Conservation (phyloP, 2,888 invertebrate genomes). For the Parascotia fuliginaria region DNA sequence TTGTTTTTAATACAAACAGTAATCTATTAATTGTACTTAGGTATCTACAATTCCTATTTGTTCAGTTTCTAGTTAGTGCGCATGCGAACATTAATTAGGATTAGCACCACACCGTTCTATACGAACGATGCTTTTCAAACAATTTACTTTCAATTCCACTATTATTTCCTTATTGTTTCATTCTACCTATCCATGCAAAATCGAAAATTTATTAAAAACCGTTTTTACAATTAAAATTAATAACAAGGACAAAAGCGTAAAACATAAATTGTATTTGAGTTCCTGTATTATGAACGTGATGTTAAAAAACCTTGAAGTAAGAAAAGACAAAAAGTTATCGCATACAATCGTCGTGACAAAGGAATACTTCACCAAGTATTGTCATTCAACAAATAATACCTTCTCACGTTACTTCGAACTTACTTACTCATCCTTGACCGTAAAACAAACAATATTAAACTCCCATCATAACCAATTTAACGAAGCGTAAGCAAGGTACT, state of each 20-base stretch:
- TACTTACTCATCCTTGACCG: constrained; percentile 70
- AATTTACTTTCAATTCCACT: constrained; percentile 18
- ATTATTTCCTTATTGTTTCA: constrained; percentile 31
- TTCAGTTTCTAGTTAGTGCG: constrained; percentile 20
- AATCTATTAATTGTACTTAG: too few species aligned
- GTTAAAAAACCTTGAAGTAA: constrained; percentile 32
- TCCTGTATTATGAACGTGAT: background rate
- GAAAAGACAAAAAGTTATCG: constrained; percentile 33
- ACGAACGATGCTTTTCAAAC: constrained; percentile 22
- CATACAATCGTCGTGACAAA: constrained; percentile 45
- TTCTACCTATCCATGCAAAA: constrained; percentile 16
- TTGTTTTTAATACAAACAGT: too few species aligned
- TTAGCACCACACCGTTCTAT: too few species aligned
- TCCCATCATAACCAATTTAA: too few species aligned
- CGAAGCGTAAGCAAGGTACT: too few species aligned
- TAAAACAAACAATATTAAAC: constrained; percentile 59
- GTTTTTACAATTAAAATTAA: constrained; percentile 4
- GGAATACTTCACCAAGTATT: constrained; percentile 47
- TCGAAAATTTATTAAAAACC: constrained; percentile 15
- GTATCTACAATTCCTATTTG: constrained; percentile 20
- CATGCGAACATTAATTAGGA: too few species aligned
- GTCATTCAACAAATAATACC: constrained; percentile 49
- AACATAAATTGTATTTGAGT: constrained; percentile 12
- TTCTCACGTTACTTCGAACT: constrained; percentile 55
- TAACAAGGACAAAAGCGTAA: constrained; percentile 5